Base-by-base conservation (phyloP, 2,888 invertebrate species). In the Troides oblongomaculatus region DNA sequence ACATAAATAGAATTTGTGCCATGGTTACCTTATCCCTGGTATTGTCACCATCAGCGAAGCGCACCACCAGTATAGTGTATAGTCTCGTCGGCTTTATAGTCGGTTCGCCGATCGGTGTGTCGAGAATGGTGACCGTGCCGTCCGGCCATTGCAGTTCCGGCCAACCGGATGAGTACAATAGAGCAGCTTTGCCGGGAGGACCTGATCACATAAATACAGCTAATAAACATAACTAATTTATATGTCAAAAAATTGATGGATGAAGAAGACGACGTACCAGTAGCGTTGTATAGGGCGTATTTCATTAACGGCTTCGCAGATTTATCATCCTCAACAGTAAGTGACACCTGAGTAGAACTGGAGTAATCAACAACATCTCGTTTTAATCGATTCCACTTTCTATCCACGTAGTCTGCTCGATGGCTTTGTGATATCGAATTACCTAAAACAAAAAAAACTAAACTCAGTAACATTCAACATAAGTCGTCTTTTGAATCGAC, bases 141-240 rank as follows among this genome's bases (percentile, higher is more conserved):
- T 87, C 85, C 0, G 83, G 75, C 78, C 88, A 88, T 3, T 81
- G 86, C 10, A 94, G 84, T 60, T 92, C 84, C 0, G 94, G 94
- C 75, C 93, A 93, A 1, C 92, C 88, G 0, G 90, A 90, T 0
- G 94, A 92, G 76, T 90, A 92, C 0, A 94, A 82, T n/a, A 94
- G 86, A 0, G 93, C 89, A 12, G 87, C 92, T 62, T 89, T 93
- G 71, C 87, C 93, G 68, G 81, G 84, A 0, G 84, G 85, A 14
- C 89, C 92, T 92, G 79, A 0, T 17, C 50, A 18, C 53, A 57
- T 21, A 25, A 12, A 7, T 14, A 4, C 6, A n/a, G 5, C 18
- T 10, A 39, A 39, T 39, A 10, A 10, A 1, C 7, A 10, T 10
- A 10, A 10, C 39, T 39, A 1, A 7, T 10, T 10, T 8, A 1